These are phyloP conservation scores for Rhombomys opimus DNA, from an alignment of 2,113 vertebrate species.

Conservation along the genomic window DNA sequence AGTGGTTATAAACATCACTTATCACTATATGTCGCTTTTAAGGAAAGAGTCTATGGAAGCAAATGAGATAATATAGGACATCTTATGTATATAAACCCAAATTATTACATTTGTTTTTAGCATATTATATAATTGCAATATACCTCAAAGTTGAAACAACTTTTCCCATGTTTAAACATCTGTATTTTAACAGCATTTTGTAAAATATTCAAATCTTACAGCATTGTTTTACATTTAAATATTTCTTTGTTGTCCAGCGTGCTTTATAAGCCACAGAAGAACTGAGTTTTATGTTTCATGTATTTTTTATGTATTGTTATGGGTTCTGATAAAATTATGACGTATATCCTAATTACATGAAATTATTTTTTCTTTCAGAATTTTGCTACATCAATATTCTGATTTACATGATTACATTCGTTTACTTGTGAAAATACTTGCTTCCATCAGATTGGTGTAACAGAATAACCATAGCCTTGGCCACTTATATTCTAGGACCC, in stretches of 20 bases:
- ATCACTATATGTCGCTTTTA: not conserved
- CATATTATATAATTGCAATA: slow-evolving; percentile 12
- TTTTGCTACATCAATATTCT: not conserved
- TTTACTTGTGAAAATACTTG: not conserved
- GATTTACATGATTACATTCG: slow-evolving; percentile 2
- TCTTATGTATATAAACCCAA: not conserved
- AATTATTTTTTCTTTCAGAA: slow-evolving; percentile 50
- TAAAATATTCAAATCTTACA: slow-evolving; percentile 40
- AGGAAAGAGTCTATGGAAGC: not conserved
- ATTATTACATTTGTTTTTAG: slow-evolving; percentile 41
- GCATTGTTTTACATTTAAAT: slow-evolving; percentile 33
- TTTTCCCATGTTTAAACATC: slow-evolving; percentile 29
- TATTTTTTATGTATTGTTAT: not conserved
- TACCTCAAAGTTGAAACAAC: slow-evolving; percentile 28
- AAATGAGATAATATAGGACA: not conserved
- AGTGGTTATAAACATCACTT: not conserved
- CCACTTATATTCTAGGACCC: not conserved
- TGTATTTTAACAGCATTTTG: slow-evolving; percentile 15
- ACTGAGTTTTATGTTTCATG: slow-evolving; percentile 22
- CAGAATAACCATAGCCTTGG: not conserved
- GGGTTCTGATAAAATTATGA: not conserved
- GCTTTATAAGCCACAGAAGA: slow-evolving; percentile 44
- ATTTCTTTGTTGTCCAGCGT: slow-evolving; percentile 16
- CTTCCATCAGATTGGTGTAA: not conserved
- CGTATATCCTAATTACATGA: not conserved